Percentiles rank a stretch among this genome's conserved stretches.
Conservation (phyloP, 2,888 invertebrate species). For the Gasteruption jaculator region DNA sequence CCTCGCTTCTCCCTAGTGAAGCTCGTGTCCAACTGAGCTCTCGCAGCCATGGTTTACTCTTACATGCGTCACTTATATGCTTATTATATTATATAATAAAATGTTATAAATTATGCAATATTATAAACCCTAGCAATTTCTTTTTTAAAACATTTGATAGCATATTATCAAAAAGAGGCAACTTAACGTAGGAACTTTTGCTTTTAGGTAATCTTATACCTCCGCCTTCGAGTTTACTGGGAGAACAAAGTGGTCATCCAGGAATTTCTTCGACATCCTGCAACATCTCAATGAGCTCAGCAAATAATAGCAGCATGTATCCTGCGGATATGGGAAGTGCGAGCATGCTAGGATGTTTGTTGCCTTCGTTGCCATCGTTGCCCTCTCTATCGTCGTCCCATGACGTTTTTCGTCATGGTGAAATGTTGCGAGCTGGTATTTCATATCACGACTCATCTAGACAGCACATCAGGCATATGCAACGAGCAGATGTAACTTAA, state of each 20-base stretch:
- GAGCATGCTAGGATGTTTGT: constrained; percentile 39
- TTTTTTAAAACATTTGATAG: too few species aligned
- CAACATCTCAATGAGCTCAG: constrained; percentile 29
- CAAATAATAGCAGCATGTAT: constrained; percentile 35
- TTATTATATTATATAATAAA: too few species aligned
- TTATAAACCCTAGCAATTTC: too few species aligned
- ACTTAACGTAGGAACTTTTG: too few species aligned
- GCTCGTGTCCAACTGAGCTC: too few species aligned
- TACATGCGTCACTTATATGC: too few species aligned
- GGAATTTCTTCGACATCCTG: constrained; percentile 29
- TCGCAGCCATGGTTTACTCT: too few species aligned
- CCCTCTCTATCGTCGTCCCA: constrained; percentile 37
- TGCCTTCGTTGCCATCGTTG: constrained; percentile 37
- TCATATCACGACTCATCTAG: constrained; percentile 39
- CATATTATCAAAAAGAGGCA: too few species aligned
- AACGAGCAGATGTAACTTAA: constrained; percentile 39
- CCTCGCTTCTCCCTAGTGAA: too few species aligned
- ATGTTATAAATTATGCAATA: too few species aligned
- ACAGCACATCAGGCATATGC: constrained; percentile 35
- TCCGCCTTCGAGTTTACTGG: constrained; percentile 27
- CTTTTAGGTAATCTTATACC: constrained; percentile 34
- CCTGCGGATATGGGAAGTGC: constrained; percentile 35
- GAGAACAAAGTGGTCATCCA: constrained; percentile 30
- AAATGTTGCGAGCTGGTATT: constrained; percentile 38
- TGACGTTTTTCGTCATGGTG: constrained; percentile 40